phyloP scores from a whole-genome alignment of 2,797 vertebrate species.

The Microtus obscurus region DNA sequence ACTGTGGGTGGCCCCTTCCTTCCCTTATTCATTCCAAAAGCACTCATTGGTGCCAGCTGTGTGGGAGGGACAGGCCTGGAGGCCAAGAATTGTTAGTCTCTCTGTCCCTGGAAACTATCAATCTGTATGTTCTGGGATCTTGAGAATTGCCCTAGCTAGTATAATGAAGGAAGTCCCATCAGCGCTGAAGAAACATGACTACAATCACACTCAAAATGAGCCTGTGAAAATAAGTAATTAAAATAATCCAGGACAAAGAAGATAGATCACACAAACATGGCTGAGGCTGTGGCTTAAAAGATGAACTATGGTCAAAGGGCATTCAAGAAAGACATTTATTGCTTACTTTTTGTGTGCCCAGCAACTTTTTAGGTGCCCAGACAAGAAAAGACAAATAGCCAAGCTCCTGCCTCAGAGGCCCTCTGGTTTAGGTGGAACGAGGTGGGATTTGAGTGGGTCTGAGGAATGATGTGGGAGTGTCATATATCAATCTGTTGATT shows the following conservation, averaged over 20 bases:
- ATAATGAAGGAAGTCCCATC: conserved; percentile 2
- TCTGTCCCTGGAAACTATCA: background rate
- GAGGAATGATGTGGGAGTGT: too few relatives aligned
- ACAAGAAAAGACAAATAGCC: conserved; percentile 17
- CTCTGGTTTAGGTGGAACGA: background rate
- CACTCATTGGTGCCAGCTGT: background rate
- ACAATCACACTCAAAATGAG: background rate
- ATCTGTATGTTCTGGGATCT: conserved; percentile 11
- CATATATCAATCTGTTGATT: too few relatives aligned
- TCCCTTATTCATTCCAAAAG: background rate
- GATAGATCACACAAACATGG: background rate
- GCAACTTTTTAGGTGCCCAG: background rate
- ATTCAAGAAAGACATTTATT: background rate
- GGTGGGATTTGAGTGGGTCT: background rate
- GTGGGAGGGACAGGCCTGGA: background rate
- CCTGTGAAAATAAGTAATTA: conserved; percentile 27
- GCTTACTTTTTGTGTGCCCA: background rate
- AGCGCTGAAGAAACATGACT: background rate
- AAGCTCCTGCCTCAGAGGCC: background rate
- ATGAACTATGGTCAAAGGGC: background rate
- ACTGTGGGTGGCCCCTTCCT: background rate
- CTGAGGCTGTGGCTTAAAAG: background rate
- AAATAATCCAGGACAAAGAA: background rate
- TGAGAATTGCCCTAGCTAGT: conserved; percentile 2
- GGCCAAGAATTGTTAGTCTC: conserved; percentile 42